phyloP scores from a whole-genome alignment of 1,140 invertebrate genomes.

The Cotesia typhae region DNA sequence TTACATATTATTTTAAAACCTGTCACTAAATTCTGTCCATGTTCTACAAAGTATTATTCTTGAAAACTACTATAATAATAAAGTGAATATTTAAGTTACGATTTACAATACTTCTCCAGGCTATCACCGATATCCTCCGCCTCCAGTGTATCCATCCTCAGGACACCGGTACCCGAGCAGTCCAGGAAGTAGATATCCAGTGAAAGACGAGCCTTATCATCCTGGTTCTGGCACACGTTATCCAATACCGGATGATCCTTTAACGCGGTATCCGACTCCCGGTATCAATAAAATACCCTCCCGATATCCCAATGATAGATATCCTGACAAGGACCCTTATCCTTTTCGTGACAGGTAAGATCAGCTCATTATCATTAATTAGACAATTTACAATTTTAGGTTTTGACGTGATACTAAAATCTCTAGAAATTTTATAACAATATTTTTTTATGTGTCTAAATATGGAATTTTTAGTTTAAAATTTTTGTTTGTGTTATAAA shows the following conservation, averaged over 20 bases:
- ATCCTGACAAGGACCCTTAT: constrained; percentile 53
- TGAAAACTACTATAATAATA: no score
- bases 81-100: no score
- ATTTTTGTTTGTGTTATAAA: no score
- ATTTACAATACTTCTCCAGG: no score
- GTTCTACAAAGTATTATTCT: no score
- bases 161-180: constrained; percentile 57
- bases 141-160: background rate
- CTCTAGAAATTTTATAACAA: background rate
- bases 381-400: background rate
- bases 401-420: background rate
- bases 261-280: constrained; percentile 51
- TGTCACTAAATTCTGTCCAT: no score
- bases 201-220: constrained; percentile 50
- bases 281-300: constrained; percentile 37
- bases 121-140: constrained; percentile 43
- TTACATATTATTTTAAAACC: no score
- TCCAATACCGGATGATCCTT: constrained; percentile 52
- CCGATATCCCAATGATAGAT: constrained; percentile 60
- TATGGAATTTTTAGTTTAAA: no score
- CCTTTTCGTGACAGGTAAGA: constrained; percentile 49
- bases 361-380: background rate
- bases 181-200: constrained; percentile 48
- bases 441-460: no score
- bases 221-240: constrained; percentile 53